Percentiles rank a stretch among this genome's conserved stretches.
Evolutionary conservation across 2,797 vertebrate species (phyloP).

Genomic region (Smutsia temminckii): DNA sequence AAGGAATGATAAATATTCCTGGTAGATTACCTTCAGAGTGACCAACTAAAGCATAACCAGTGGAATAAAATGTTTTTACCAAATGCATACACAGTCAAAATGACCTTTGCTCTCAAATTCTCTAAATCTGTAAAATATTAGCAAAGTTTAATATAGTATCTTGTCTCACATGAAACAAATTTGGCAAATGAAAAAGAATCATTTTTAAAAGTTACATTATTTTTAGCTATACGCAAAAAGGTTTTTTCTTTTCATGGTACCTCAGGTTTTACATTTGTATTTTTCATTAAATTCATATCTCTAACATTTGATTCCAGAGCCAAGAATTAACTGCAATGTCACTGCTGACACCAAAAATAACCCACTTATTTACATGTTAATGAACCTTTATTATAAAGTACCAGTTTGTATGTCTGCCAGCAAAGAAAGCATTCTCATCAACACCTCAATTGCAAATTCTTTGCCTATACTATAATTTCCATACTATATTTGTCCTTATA

Average conservation of each 20-base stretch:
- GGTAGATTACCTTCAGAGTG: background rate
- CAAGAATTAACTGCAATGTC: background rate
- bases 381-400: background rate
- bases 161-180: background rate
- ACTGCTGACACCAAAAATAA: background rate
- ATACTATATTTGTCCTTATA: background rate
- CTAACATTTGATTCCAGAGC: background rate
- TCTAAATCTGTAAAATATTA: conserved; percentile 24
- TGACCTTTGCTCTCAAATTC: conserved; percentile 7
- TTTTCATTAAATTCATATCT: conserved; percentile 7
- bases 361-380: conserved; percentile 1
- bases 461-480: background rate
- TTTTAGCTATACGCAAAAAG: background rate
- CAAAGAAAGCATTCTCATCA: background rate
- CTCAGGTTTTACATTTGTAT: background rate
- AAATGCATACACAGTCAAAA: background rate
- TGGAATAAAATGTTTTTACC: background rate
- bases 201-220: background rate
- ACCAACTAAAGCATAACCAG: background rate
- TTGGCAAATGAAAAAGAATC: background rate
- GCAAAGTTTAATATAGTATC: background rate
- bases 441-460: background rate
- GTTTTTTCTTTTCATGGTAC: background rate
- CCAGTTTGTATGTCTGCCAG: background rate
- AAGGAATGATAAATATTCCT: background rate